A percentile compares a stretch with the other conserved stretches of the same genome.
These are phyloP conservation scores for Poeciliopsis paucimaculata DNA, from an alignment of 2,797 vertebrate species.

Conservation along the genomic window DNA sequence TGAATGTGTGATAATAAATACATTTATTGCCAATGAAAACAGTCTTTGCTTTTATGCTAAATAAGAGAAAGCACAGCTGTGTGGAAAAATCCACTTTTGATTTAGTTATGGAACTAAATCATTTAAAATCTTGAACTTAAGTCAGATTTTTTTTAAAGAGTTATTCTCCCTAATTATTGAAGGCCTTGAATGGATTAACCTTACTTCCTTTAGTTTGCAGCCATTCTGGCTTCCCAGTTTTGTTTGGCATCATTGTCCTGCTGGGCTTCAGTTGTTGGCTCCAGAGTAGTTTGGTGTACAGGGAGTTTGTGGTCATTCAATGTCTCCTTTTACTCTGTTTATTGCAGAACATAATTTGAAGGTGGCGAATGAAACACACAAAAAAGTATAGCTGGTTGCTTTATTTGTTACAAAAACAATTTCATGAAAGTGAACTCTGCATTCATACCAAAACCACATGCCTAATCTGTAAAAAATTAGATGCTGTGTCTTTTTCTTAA, in stretches of 20 bases:
- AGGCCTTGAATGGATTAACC: not conserved
- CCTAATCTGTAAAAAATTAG: slow-evolving; percentile 46
- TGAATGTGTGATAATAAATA: slow-evolving; percentile 75
- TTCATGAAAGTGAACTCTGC: slow-evolving; percentile 76
- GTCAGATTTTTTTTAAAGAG: not conserved
- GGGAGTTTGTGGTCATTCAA: not conserved
- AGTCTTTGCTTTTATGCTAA: not conserved
- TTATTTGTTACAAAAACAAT: slow-evolving; percentile 84
- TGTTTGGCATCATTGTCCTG: not conserved
- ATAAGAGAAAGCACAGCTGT: not conserved
- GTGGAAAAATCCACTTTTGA: not conserved
- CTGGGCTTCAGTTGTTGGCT: not conserved
- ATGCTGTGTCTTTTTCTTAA: slow-evolving; percentile 7
- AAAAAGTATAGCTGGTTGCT: slow-evolving; percentile 49
- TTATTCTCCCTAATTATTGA: not conserved
- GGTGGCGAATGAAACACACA: not conserved
- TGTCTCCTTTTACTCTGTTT: not conserved
- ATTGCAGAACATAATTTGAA: not conserved
- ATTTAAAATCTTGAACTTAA: not conserved
- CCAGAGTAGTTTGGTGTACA: not conserved
- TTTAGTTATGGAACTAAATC: not conserved
- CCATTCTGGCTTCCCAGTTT: not conserved
- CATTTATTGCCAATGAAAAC: slow-evolving; percentile 61
- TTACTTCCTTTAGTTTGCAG: not conserved
- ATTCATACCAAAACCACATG: slow-evolving; percentile 10